A percentile compares a stretch with the other conserved stretches of the same genome.
Evolutionary conservation across 2,113 vertebrate species (phyloP).

Genomic region (Cryptomyrus ogoouensis): DNA sequence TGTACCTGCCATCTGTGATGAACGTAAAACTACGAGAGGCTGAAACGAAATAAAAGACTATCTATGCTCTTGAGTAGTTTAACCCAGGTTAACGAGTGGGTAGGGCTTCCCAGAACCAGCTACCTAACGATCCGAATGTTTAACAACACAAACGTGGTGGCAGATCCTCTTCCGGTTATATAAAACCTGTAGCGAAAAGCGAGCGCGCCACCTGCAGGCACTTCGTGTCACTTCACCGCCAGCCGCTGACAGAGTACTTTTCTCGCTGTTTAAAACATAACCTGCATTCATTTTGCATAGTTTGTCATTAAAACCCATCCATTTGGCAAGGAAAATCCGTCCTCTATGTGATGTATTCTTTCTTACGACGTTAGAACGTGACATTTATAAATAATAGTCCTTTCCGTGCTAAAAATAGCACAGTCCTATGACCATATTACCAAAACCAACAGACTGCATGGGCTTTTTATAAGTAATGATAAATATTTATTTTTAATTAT

Average conservation of each 20-base stretch:
- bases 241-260: not conserved
- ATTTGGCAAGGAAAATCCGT: not conserved
- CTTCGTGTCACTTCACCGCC: not conserved
- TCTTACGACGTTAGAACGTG: not conserved
- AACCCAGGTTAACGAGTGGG: not conserved
- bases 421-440: not conserved
- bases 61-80: not conserved
- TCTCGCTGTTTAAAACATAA: not conserved
- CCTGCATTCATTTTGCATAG: not conserved
- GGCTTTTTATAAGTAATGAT: not conserved
- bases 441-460: not conserved
- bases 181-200: not conserved
- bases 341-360: not conserved
- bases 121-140: not conserved
- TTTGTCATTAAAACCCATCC: not conserved
- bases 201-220: not conserved
- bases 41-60: not conserved
- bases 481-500: slow-evolving; percentile 7
- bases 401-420: not conserved
- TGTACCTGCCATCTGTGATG: slow-evolving; percentile 49
- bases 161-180: slow-evolving; percentile 10
- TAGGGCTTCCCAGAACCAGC: not conserved
- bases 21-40: not conserved
- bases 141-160: not conserved
- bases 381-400: not conserved